Conservation (phyloP, 2,113 vertebrate species). For the Mesoclemmys tuberculata region DNA sequence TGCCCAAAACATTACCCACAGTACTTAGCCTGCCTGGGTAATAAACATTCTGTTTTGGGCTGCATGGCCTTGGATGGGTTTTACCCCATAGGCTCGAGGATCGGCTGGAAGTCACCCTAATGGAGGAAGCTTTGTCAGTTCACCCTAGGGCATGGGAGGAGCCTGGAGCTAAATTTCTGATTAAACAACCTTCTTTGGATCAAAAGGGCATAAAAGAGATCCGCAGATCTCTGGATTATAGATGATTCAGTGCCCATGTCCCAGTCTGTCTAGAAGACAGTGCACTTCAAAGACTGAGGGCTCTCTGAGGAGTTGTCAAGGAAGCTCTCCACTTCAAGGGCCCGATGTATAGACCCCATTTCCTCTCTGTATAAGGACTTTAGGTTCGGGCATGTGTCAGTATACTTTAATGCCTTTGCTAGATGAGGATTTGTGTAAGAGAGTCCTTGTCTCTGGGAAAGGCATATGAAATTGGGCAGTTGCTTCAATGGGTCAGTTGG, state of each 20-base stretch:
- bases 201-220: neutral
- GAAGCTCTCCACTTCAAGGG: neutral
- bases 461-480: neutral
- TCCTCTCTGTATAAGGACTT: neutral
- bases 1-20: accelerated
- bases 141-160: neutral
- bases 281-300: neutral
- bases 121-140: neutral
- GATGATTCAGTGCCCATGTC: neutral
- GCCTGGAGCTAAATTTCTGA: neutral
- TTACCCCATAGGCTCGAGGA: neutral
- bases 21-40: neutral
- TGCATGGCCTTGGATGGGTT: neutral
- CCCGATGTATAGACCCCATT: neutral
- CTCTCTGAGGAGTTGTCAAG: neutral
- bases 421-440: neutral
- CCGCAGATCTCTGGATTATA: neutral
- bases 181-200: neutral
- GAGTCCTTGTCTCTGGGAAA: neutral
- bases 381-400: no score
- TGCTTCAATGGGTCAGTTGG: neutral
- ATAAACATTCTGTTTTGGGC: neutral
- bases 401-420: neutral
- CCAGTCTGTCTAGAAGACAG: neutral
- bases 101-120: neutral